These are phyloP conservation scores for human (Homo sapiens) DNA, from an alignment of 2,113 vertebrate species.

Conservation along the genomic window DNA sequence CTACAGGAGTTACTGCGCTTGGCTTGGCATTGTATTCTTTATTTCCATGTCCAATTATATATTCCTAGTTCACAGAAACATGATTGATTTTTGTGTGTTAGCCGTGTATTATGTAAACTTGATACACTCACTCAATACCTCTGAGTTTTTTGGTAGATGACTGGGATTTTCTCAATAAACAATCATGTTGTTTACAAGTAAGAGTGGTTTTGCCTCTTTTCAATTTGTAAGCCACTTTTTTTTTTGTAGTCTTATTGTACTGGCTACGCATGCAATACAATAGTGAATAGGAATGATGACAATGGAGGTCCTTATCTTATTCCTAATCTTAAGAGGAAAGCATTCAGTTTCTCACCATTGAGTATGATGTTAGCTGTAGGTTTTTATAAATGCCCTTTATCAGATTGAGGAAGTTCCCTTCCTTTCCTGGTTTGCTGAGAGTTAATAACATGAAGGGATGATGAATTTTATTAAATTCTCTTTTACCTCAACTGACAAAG, in stretches of 20 bases:
- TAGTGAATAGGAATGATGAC: background rate
- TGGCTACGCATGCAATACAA: background rate
- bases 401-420: background rate
- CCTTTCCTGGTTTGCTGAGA: background rate
- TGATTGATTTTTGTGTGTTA: background rate
- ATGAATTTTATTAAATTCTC: background rate
- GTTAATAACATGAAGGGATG: background rate
- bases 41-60: background rate
- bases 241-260: background rate
- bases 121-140: background rate
- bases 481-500: slow-evolving; percentile 14
- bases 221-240: background rate
- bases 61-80: background rate
- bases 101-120: background rate
- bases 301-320: background rate
- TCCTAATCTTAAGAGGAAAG: background rate
- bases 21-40: background rate
- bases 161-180: background rate
- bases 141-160: background rate
- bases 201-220: background rate
- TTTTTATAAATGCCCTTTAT: background rate
- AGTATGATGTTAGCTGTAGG: background rate
- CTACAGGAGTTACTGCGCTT: no score
- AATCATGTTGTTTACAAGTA: slow-evolving; percentile 13
- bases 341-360: background rate